Base-by-base conservation (phyloP, 2,888 invertebrate species). In the Drosophila neonasuta region DNA sequence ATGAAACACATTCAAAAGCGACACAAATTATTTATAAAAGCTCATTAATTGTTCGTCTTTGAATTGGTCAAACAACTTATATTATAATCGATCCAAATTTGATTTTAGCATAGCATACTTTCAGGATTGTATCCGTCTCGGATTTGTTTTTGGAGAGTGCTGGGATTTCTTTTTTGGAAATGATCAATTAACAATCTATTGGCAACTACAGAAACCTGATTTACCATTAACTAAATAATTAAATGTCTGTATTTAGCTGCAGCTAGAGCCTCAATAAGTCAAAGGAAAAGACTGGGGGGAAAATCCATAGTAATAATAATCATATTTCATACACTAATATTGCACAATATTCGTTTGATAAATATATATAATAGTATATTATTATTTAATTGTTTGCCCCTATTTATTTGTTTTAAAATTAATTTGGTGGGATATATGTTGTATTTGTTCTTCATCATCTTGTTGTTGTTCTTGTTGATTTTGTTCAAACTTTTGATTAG, bases 401-500 rank as follows among this genome's bases (percentile, higher is more conserved):
- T 52, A 50, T 54, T 56, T 80, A 56, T 68, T 74, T 45, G 73
- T 68, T 24, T 24, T 81, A 81, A 70, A 73, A 76, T 77, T 76
- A 74, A 67, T 82, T 87, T 88, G 88, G 88, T 88, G 88, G 88
- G 88, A 88, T 88, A 86, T 80, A 86, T 81, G 86, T 86, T 87
- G 80, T 82, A 66, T 77, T 86, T 80, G 62, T 74, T 52, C n/a
- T 39, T 66, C 9, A 46, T 50, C 29, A 46, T 52, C 10, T 1
- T 36, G n/a, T n/a, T 34, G 11, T 34, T 36, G n/a, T 57, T 44
- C 15, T 49, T 58, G 55, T 70, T 71, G 62, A 60, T 63, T 65
- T 74, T 46, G 49, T 44, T 64, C 13, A 63, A 61, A 69, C 52
- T 57, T 74, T 65, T 69, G 72, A 65, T 73, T 64, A 48, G 44